A percentile compares a stretch with the other conserved stretches of the same genome.
Conservation (phyloP, 2,113 vertebrate genomes). For the Herpailurus yagouaroundi region DNA sequence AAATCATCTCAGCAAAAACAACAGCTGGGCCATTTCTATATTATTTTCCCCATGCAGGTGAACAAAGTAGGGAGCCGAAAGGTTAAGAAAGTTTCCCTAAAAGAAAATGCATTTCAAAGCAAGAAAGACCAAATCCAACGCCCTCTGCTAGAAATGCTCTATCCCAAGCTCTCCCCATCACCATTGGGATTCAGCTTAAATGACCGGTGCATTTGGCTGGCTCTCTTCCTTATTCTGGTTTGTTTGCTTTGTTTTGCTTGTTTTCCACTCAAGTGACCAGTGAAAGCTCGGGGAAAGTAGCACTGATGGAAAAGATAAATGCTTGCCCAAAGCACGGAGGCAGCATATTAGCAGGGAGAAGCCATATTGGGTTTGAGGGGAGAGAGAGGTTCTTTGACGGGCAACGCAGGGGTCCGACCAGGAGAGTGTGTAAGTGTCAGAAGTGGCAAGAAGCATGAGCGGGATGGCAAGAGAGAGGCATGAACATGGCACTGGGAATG, state of each 20-base stretch:
- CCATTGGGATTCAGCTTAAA: not conserved
- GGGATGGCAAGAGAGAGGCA: not conserved
- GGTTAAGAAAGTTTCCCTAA: not conserved
- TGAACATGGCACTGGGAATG: rapidly evolving
- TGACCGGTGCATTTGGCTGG: not conserved
- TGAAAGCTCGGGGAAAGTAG: not conserved
- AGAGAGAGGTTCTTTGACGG: not conserved
- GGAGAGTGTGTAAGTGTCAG: not conserved
- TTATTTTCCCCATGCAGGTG: not conserved
- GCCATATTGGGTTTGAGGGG: no score
- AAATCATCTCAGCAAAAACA: not conserved
- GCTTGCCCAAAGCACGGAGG: not conserved
- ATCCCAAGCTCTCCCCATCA: rapidly evolving
- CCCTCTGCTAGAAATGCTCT: not conserved
- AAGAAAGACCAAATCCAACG: not conserved
- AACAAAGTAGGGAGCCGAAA: not conserved
- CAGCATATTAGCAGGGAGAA: not conserved
- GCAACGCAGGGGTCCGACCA: no score
- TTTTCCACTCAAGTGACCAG: not conserved
- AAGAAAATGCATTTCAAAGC: not conserved
- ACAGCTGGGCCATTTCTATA: not conserved
- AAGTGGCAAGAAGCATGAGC: not conserved
- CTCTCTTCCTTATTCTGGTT: not conserved
- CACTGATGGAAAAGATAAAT: not conserved
- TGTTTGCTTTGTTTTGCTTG: not conserved